Conservation (phyloP, 2,888 invertebrate genomes). For the Rhamphomyia laevipes region DNA sequence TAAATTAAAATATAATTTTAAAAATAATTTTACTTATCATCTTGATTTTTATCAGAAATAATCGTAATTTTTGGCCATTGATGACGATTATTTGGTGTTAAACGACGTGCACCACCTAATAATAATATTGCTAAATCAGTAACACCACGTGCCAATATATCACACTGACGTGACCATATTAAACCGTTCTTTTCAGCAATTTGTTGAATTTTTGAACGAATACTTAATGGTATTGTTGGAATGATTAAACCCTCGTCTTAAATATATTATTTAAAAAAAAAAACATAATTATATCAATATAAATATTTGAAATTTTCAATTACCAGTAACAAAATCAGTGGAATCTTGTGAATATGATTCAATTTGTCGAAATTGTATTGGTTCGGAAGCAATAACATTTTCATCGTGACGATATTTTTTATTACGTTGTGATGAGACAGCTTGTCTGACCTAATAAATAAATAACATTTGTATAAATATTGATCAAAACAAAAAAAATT, state of each 20-base stretch:
- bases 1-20: not conserved
- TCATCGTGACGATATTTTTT: slow-evolving; percentile 70
- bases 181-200: slow-evolving; percentile 57
- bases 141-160: slow-evolving; percentile 71
- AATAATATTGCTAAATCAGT: slow-evolving; percentile 74
- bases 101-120: slow-evolving; percentile 70
- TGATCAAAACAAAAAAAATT: too few species aligned
- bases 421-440: slow-evolving; percentile 22
- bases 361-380: slow-evolving; percentile 56
- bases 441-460: slow-evolving; percentile 20
- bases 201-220: slow-evolving; percentile 56
- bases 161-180: slow-evolving; percentile 51
- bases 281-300: not conserved
- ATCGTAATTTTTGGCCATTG: slow-evolving; percentile 75
- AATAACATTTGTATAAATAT: too few species aligned
- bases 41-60: slow-evolving; percentile 57
- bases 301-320: not conserved
- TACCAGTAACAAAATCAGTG: slow-evolving; percentile 33
- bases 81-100: slow-evolving; percentile 78
- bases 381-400: slow-evolving; percentile 60
- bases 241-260: slow-evolving; percentile 70
- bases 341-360: slow-evolving; percentile 38
- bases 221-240: slow-evolving; percentile 56
- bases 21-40: slow-evolving; percentile 21
- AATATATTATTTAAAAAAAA: not conserved